These are phyloP conservation scores for Panthera leo DNA, from an alignment of 2,113 vertebrate species.

Conservation along the genomic window DNA sequence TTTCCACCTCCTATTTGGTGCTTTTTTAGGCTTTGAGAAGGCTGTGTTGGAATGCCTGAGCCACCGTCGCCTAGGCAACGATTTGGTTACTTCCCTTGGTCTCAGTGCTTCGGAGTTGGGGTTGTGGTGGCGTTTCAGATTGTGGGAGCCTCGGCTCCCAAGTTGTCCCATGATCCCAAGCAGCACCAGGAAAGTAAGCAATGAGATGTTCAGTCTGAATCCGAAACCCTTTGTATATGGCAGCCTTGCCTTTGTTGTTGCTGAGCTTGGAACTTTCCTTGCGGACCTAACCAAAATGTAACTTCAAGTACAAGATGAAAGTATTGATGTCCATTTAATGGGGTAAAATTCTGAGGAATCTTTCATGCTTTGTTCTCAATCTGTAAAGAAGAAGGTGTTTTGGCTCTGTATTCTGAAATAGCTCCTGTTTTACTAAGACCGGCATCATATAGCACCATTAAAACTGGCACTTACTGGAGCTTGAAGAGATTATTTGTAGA, in stretches of 20 bases:
- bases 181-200: conserved; percentile 86
- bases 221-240: conserved; percentile 98
- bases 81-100: neutral
- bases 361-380: conserved; percentile 95
- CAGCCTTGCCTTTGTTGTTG: conserved; percentile 95
- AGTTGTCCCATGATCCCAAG: too few relatives aligned
- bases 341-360: conserved; percentile 95
- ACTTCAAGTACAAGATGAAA: conserved; percentile 96
- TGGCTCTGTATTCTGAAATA: conserved; percentile 95
- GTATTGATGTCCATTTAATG: conserved; percentile 90
- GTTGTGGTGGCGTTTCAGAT: neutral
- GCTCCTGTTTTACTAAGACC: conserved; percentile 93
- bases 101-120: neutral
- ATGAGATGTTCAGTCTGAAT: conserved; percentile 92
- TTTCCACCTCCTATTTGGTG: neutral
- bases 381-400: conserved; percentile 92
- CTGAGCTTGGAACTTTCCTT: conserved; percentile 96
- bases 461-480: conserved; percentile 97
- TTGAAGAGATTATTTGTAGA: conserved; percentile 95
- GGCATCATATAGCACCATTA: conserved; percentile 97
- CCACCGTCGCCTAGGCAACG: neutral
- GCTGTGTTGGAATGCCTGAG: neutral
- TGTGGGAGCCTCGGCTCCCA: neutral
- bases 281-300: conserved; percentile 95
- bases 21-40: neutral